phyloP scores from a whole-genome alignment of 2,888 invertebrate genomes.

The Nemotelus nigrinus region DNA sequence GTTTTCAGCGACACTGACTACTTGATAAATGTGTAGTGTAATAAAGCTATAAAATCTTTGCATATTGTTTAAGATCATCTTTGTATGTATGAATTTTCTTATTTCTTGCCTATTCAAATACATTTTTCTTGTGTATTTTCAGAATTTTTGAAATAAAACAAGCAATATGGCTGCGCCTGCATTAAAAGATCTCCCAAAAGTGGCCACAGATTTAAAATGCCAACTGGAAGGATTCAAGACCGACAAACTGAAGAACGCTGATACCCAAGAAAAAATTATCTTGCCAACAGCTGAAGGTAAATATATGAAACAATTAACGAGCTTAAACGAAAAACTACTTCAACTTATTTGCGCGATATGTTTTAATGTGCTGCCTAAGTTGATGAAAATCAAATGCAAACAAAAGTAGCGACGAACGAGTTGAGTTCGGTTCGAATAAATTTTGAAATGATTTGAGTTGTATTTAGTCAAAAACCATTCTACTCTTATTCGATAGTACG shows the following conservation, averaged over 20 bases:
- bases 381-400: too few relatives aligned
- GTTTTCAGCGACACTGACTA: too few relatives aligned
- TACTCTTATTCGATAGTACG: too few relatives aligned
- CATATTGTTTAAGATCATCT: not conserved
- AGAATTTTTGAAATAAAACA: slow-evolving; percentile 14
- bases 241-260: slow-evolving; percentile 86
- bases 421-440: too few relatives aligned
- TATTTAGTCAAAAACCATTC: too few relatives aligned
- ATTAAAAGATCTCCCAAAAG: slow-evolving; percentile 91
- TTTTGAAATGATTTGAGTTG: too few relatives aligned
- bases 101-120: not conserved
- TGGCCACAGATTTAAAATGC: slow-evolving; percentile 86
- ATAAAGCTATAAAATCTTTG: not conserved
- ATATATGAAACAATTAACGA: not conserved
- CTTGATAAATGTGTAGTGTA: not conserved
- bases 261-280: slow-evolving; percentile 90
- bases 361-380: too few relatives aligned
- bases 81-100: not conserved
- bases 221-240: slow-evolving; percentile 93
- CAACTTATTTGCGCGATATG: not conserved
- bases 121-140: slow-evolving; percentile 29
- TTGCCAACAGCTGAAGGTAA: slow-evolving; percentile 94
- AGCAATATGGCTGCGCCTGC: slow-evolving; percentile 68
- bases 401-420: too few relatives aligned
- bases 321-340: not conserved